phyloP scores from a whole-genome alignment of 2,797 vertebrate genomes.

The Xenentodon cancila region DNA sequence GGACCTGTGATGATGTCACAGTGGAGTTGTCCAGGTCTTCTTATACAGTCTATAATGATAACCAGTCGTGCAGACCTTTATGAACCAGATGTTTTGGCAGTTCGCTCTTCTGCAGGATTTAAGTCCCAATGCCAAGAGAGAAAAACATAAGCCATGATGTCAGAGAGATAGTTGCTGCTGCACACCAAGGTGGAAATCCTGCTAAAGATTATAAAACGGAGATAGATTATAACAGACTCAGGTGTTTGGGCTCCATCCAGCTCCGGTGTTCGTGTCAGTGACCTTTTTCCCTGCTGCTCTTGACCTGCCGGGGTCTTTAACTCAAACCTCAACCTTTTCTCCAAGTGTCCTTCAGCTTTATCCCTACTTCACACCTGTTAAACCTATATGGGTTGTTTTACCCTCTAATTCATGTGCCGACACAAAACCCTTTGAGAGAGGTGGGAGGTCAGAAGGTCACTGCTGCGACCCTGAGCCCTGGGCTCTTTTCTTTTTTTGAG shows the following conservation, averaged over 20 bases:
- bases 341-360: slow-evolving; percentile 47
- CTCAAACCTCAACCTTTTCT: slow-evolving; percentile 39
- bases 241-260: slow-evolving; percentile 29
- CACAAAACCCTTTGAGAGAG: slow-evolving; percentile 69
- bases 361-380: slow-evolving; percentile 73
- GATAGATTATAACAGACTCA: slow-evolving; percentile 21
- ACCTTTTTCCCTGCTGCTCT: slow-evolving; percentile 51
- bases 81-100: too few species aligned
- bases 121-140: too few species aligned
- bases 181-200: too few species aligned
- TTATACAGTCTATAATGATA: too few species aligned
- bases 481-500: slow-evolving; percentile 44
- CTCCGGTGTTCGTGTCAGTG: slow-evolving; percentile 11
- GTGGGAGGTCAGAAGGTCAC: slow-evolving; percentile 70
- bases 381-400: slow-evolving; percentile 68
- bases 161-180: too few species aligned
- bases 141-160: too few species aligned
- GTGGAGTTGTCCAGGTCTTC: too few species aligned
- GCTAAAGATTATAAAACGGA: too few species aligned
- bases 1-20: too few species aligned
- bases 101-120: too few species aligned
- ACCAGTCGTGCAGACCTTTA: too few species aligned
- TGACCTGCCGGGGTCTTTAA: slow-evolving; percentile 54
- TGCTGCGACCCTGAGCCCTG: slow-evolving; percentile 39
- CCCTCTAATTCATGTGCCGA: slow-evolving; percentile 51